Percentiles rank a stretch among this genome's conserved stretches.
phyloP scores from a whole-genome alignment of 2,113 vertebrate genomes.

The Hippocampus barbouri region DNA sequence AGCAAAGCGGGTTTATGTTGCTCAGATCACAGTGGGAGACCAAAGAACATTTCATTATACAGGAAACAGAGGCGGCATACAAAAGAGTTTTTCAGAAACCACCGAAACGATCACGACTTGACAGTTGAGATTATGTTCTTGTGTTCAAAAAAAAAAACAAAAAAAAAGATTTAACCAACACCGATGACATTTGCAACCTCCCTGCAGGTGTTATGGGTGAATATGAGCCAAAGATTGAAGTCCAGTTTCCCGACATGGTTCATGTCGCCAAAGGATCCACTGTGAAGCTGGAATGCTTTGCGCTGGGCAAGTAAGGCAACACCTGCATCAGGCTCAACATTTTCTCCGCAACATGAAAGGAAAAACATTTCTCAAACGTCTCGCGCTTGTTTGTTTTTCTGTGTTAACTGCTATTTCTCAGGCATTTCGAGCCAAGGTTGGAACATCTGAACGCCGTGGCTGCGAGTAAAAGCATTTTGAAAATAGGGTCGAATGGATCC shows the following conservation, averaged over 20 bases:
- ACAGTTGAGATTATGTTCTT: not conserved
- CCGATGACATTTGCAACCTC: conserved; percentile 24
- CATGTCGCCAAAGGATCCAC: conserved; percentile 88
- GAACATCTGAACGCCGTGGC: too few species aligned
- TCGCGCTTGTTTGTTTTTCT: conserved; percentile 1
- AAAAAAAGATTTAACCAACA: not conserved
- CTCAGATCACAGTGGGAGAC: conserved; percentile 21
- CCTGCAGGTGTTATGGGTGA: conserved; percentile 95
- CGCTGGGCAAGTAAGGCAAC: conserved; percentile 94
- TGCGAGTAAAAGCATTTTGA: not conserved
- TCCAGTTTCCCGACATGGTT: conserved; percentile 91
- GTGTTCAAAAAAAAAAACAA: too few species aligned
- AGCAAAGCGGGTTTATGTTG: conserved; percentile 17
- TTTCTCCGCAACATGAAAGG: conserved; percentile 14
- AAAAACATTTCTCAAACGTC: conserved; percentile 13
- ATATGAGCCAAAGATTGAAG: conserved; percentile 99
- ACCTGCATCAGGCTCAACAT: conserved; percentile 9
- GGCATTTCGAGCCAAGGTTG: conserved; percentile 19
- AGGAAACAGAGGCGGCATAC: not conserved
- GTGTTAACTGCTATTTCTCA: too few species aligned
- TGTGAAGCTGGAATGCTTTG: conserved; percentile 93
- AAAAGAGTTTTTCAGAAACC: conserved; percentile 21
- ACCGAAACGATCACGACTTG: conserved; percentile 6
- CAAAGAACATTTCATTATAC: conserved; percentile 20
- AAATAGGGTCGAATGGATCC: not conserved